Evolutionary conservation across 2,888 invertebrate genomes (phyloP).

Genomic region (Drosophila diplacantha): DNA sequence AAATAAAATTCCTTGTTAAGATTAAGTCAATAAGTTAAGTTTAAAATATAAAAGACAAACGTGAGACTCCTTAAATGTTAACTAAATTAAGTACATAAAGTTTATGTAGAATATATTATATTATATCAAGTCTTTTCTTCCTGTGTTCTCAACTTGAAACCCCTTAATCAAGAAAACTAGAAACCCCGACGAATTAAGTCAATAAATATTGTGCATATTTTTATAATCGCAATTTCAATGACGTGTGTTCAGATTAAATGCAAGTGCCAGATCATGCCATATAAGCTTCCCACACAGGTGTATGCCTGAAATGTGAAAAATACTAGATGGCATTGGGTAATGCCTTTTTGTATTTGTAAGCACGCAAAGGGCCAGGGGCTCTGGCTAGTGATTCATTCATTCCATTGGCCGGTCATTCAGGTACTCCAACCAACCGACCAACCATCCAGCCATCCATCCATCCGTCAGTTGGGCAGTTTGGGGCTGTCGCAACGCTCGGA

Average conservation of each 20-base stretch:
- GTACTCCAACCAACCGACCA: slow-evolving; percentile 29
- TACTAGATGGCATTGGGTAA: slow-evolving; percentile 1
- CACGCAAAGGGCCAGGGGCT: slow-evolving; percentile 7
- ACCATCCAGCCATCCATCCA: slow-evolving; percentile 23
- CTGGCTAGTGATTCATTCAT: slow-evolving; percentile 63
- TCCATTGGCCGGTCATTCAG: slow-evolving; percentile 48
- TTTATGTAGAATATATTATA: neutral
- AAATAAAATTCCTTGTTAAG: neutral
- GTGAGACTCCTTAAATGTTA: neutral
- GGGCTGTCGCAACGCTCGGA: slow-evolving; percentile 63
- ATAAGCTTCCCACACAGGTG: slow-evolving; percentile 1
- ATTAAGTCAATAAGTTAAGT: neutral
- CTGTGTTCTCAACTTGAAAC: neutral
- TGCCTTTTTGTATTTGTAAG: slow-evolving; percentile 25
- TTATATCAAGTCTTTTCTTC: neutral
- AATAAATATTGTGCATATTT: slow-evolving; percentile 9
- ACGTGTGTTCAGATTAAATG: slow-evolving; percentile 13
- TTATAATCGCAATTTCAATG: slow-evolving; percentile 8
- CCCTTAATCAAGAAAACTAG: neutral
- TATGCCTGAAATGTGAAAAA: slow-evolving; percentile 3
- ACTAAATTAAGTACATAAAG: neutral
- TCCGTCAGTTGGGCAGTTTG: slow-evolving; percentile 25
- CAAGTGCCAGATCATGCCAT: slow-evolving; percentile 4
- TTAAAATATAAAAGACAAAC: neutral
- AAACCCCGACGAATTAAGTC: slow-evolving; percentile 3